Conservation (phyloP, 2,797 vertebrate species). For the Hippocampus kuda region DNA sequence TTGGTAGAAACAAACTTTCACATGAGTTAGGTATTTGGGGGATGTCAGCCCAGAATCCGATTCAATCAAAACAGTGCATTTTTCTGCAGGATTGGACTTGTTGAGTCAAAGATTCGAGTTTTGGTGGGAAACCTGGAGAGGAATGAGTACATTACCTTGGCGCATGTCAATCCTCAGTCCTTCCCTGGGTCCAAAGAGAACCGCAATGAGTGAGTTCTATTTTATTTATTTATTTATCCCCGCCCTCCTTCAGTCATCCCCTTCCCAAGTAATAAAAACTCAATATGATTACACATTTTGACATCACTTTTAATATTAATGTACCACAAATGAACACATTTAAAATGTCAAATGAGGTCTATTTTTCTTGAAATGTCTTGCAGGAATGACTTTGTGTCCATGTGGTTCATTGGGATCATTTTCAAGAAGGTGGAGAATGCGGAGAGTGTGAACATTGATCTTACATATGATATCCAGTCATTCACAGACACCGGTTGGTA, state of each 20-base stretch:
- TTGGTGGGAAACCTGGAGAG: slow-evolving; percentile 93
- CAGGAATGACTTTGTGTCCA: slow-evolving; percentile 82
- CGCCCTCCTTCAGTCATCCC: too few relatives aligned
- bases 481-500: slow-evolving; percentile 92
- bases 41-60: neutral
- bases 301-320: neutral
- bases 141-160: slow-evolving; percentile 92
- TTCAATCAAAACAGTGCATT: neutral
- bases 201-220: slow-evolving; percentile 74
- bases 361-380: slow-evolving; percentile 8
- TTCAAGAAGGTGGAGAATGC: slow-evolving; percentile 93
- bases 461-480: slow-evolving; percentile 91
- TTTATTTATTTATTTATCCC: neutral
- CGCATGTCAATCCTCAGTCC: slow-evolving; percentile 93
- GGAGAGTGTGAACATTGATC: slow-evolving; percentile 88
- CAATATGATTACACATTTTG: neutral
- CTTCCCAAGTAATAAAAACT: neutral
- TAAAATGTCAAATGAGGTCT: neutral
- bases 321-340: neutral
- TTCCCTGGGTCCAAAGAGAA: slow-evolving; percentile 83
- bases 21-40: too few relatives aligned
- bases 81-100: slow-evolving; percentile 82
- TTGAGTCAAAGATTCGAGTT: slow-evolving; percentile 97
- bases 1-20: too few relatives aligned
- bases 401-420: slow-evolving; percentile 96